These are phyloP conservation scores for Pagrus major DNA, from an alignment of 2,113 vertebrate species.

Conservation along the genomic window DNA sequence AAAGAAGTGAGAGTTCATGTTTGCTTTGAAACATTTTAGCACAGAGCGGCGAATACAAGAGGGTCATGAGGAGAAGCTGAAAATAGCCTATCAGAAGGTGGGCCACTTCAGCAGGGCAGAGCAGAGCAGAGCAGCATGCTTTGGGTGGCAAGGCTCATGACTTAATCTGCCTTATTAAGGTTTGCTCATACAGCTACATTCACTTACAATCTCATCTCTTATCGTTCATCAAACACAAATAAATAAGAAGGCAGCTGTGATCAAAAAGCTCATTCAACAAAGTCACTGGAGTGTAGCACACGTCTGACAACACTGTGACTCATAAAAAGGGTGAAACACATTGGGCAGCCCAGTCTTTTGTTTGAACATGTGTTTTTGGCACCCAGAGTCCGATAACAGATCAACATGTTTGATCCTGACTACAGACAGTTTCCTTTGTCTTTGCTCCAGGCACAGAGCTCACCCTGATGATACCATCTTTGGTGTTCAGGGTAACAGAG, in stretches of 20 bases:
- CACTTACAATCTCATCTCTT: background rate
- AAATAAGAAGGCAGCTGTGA: conserved; percentile 9
- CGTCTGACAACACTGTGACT: conserved; percentile 41
- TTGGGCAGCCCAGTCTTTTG: conserved; percentile 25
- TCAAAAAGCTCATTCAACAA: conserved; percentile 40
- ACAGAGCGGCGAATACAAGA: conserved; percentile 16
- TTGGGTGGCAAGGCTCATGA: conserved; percentile 12
- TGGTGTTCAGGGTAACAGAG: conserved; percentile 8
- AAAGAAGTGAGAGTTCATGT: conserved; percentile 68
- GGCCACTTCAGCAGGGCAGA: conserved; percentile 30
- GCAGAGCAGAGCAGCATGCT: background rate
- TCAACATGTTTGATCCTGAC: conserved; percentile 75
- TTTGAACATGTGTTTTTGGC: conserved; percentile 41
- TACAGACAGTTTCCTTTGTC: conserved; percentile 26
- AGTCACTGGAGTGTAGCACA: conserved; percentile 26
- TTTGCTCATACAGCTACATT: conserved; percentile 15
- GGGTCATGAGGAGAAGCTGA: conserved; percentile 46
- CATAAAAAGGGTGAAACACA: conserved; percentile 27
- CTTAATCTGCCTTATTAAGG: conserved; percentile 35
- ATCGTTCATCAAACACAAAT: conserved; percentile 14
- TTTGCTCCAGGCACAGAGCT: conserved; percentile 23
- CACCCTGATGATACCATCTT: conserved; percentile 7
- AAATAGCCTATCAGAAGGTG: conserved; percentile 58
- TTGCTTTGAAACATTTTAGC: conserved; percentile 62
- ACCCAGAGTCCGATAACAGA: conserved; percentile 42